Evolutionary conservation across 2,113 vertebrate genomes (phyloP).

Genomic region (Zingel zingel): DNA sequence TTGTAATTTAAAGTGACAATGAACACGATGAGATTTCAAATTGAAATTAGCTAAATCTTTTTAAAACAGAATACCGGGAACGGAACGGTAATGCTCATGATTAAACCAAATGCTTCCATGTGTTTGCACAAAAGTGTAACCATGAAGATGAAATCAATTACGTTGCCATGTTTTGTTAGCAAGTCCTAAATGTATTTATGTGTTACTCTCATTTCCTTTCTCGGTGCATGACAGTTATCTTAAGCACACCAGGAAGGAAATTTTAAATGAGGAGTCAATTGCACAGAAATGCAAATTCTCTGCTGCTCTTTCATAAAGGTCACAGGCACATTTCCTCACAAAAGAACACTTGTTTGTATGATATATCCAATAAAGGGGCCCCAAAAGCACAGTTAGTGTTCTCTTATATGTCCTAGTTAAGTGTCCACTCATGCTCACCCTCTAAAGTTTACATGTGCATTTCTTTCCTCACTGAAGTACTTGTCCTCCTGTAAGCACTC

Average conservation of each 20-base stretch:
- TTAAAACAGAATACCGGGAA: background rate
- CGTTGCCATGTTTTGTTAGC: conserved; percentile 5
- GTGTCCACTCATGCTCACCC: conserved; percentile 25
- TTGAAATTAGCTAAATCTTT: conserved; percentile 26
- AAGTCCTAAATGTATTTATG: conserved; percentile 29
- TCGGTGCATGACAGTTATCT: conserved; percentile 9
- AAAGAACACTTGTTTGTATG: conserved; percentile 26
- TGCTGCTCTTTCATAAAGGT: conserved; percentile 14
- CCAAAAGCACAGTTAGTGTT: background rate
- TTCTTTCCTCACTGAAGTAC: conserved; percentile 24
- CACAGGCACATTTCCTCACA: conserved; percentile 23
- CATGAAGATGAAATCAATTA: conserved; percentile 4
- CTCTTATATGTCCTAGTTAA: conserved; percentile 11
- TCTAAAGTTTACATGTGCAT: conserved; percentile 24
- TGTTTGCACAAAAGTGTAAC: conserved; percentile 1
- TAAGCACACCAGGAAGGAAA: background rate
- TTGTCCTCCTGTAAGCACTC: conserved; percentile 24
- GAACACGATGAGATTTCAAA: conserved; percentile 35
- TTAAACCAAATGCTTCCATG: conserved; percentile 9
- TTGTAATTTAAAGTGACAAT: conserved; percentile 48
- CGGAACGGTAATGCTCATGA: conserved; percentile 14
- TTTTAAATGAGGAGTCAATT: conserved; percentile 6
- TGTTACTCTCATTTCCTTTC: conserved; percentile 21
- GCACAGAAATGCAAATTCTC: conserved; percentile 26
- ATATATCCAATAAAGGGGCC: conserved; percentile 23